Percentiles rank a stretch among this genome's conserved stretches.
These are phyloP conservation scores for Napeogenes inachia DNA, from an alignment of 2,888 invertebrate genomes.

Conservation along the genomic window DNA sequence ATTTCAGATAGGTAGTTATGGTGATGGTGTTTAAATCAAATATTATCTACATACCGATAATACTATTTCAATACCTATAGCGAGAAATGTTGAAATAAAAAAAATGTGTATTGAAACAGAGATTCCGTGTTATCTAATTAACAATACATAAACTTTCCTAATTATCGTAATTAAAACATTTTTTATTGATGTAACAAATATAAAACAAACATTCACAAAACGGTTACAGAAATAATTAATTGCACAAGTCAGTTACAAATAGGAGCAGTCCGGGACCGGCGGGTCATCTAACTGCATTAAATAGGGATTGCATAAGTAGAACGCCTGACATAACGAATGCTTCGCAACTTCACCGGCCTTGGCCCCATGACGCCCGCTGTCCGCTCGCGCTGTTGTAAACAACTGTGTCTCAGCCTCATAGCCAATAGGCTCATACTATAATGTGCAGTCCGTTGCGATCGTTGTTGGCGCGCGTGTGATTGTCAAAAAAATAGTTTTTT, in stretches of 20 bases:
- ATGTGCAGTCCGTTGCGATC: conserved; percentile 44
- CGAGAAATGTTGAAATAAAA: too few relatives aligned
- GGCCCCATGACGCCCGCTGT: conserved; percentile 53
- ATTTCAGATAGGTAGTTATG: too few relatives aligned
- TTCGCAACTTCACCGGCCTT: conserved; percentile 67
- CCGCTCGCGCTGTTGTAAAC: conserved; percentile 31
- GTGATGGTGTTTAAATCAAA: too few relatives aligned
- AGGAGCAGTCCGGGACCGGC: conserved; percentile 27
- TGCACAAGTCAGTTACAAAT: conserved; percentile 16
- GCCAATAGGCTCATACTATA: conserved; percentile 6
- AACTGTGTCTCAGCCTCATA: conserved; percentile 6
- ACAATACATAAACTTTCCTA: too few relatives aligned
- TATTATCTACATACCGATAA: too few relatives aligned
- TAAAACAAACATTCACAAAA: background rate
- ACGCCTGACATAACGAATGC: conserved; percentile 75
- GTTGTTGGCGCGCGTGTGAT: conserved; percentile 35
- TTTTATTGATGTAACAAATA: too few relatives aligned
- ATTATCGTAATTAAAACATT: too few relatives aligned
- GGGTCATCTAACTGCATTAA: conserved; percentile 68
- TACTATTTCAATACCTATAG: too few relatives aligned
- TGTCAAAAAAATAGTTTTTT: background rate
- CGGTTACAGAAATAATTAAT: conserved; percentile 8
- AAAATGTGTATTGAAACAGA: too few relatives aligned
- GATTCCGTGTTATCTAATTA: too few relatives aligned
- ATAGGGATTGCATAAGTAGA: conserved; percentile 73